Evolutionary conservation across 2,888 invertebrate species (phyloP).

Genomic region (Netelia fuscicornis): DNA sequence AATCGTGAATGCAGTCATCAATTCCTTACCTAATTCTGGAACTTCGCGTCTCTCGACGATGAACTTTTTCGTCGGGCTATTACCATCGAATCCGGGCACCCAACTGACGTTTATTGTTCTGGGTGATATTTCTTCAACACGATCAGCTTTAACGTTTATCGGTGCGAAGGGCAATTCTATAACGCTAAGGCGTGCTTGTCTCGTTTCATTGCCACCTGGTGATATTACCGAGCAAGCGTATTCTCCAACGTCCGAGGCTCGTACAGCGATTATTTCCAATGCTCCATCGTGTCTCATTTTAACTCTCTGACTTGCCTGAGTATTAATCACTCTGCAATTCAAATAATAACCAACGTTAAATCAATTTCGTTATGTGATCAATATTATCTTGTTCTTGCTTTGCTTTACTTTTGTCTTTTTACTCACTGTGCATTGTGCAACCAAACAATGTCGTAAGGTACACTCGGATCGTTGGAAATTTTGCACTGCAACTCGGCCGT

Average conservation of each 20-base stretch:
- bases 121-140: conserved; percentile 88
- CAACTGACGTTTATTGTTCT: conserved; percentile 96
- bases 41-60: conserved; percentile 96
- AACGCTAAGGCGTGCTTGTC: conserved; percentile 93
- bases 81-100: conserved; percentile 98
- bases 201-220: conserved; percentile 96
- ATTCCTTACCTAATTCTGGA: conserved; percentile 91
- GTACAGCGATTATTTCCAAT: conserved; percentile 94
- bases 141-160: conserved; percentile 92
- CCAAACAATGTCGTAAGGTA: conserved; percentile 95
- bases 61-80: conserved; percentile 96
- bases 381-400: conserved; percentile 11
- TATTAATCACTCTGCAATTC: conserved; percentile 86
- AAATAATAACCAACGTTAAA: no score
- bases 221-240: conserved; percentile 97
- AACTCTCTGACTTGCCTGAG: conserved; percentile 89
- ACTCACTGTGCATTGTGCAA: conserved; percentile 94
- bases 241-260: conserved; percentile 96
- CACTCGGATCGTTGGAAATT: conserved; percentile 95
- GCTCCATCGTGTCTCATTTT: conserved; percentile 93
- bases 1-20: background rate
- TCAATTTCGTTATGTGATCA: no score
- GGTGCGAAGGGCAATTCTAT: conserved; percentile 98
- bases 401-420: conserved; percentile 36
- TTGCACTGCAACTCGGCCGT: conserved; percentile 97